These are phyloP conservation scores for Tethea ocularis DNA, from an alignment of 2,888 invertebrate species.

Conservation along the genomic window DNA sequence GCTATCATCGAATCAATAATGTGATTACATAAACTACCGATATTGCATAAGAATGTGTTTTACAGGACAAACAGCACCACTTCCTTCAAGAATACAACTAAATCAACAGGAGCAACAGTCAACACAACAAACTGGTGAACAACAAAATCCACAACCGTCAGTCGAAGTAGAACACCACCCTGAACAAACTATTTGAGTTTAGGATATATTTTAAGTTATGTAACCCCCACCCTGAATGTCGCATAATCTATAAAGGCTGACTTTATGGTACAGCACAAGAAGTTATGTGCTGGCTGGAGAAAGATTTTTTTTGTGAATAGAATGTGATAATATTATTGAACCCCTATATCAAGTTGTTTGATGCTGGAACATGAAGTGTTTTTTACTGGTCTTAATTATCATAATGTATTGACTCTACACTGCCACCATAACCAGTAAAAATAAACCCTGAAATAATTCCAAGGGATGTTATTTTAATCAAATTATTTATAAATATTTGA, in stretches of 20 bases:
- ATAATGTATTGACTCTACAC: background rate
- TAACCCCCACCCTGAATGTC: slow-evolving; percentile 33
- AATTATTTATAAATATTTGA: background rate
- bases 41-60: slow-evolving; percentile 15
- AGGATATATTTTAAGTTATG: slow-evolving; percentile 30
- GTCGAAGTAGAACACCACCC: slow-evolving; percentile 66
- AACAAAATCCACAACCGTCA: slow-evolving; percentile 56
- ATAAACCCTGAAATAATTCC: background rate
- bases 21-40: too few species aligned
- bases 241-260: slow-evolving; percentile 12
- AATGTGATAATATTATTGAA: background rate
- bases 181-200: slow-evolving; percentile 67
- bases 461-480: background rate
- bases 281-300: background rate
- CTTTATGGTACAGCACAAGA: background rate
- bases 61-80: slow-evolving; percentile 77
- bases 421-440: background rate
- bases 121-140: slow-evolving; percentile 49
- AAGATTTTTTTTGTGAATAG: background rate
- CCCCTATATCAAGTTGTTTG: background rate
- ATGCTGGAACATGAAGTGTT: background rate
- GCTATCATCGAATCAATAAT: too few species aligned
- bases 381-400: background rate
- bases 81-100: slow-evolving; percentile 75
- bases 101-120: slow-evolving; percentile 54